A percentile compares a stretch with the other conserved stretches of the same genome.
Evolutionary conservation across 2,113 vertebrate genomes (phyloP).

Genomic region (Kobus ellipsiprymnus): DNA sequence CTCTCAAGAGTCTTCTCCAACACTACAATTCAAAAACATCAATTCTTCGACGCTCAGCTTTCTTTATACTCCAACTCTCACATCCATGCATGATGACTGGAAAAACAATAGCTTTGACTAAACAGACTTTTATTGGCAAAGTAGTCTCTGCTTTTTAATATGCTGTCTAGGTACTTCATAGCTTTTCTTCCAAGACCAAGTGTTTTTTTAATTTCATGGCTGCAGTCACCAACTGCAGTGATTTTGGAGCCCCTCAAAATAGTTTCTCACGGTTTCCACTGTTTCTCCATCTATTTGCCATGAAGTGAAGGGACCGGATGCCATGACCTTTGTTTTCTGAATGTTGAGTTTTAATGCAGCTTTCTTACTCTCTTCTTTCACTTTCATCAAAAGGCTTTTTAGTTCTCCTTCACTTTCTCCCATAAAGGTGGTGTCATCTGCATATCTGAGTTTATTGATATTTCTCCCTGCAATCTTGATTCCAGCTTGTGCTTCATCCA

Average conservation of each 20-base stretch:
- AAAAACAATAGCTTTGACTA: background rate
- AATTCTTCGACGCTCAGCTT: rapidly evolving
- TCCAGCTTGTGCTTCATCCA: background rate
- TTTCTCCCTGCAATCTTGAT: background rate
- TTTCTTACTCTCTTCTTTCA: background rate
- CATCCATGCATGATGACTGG: background rate
- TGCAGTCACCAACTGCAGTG: background rate
- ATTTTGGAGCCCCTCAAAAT: background rate
- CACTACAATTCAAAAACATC: background rate
- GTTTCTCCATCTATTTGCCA: background rate
- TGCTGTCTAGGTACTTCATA: background rate
- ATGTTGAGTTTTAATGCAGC: background rate
- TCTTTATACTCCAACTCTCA: background rate
- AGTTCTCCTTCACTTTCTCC: background rate
- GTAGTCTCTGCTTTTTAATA: background rate
- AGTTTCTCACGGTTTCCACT: background rate
- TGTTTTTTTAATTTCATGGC: background rate
- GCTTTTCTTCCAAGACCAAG: background rate
- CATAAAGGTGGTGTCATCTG: background rate
- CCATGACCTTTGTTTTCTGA: background rate
- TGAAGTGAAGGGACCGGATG: background rate
- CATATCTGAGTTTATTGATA: background rate
- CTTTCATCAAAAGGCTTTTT: background rate
- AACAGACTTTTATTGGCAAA: background rate
- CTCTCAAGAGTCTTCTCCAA: background rate